phyloP scores from a whole-genome alignment of 1,140 invertebrate species.

The Thaumetopoea pityocampa region DNA sequence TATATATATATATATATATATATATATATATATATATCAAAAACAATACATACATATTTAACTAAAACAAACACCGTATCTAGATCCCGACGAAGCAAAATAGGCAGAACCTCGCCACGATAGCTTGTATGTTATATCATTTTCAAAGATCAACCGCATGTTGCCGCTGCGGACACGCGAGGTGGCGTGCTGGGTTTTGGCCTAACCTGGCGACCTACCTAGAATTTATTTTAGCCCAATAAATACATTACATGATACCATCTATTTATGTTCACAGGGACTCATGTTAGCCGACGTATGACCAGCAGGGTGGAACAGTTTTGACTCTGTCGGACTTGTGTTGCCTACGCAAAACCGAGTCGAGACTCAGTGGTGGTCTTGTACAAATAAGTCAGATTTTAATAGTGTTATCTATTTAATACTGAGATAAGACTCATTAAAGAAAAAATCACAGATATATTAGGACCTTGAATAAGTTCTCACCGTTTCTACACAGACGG shows the following conservation, averaged over 20 bases:
- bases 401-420: too few species aligned
- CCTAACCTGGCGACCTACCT: constrained; percentile 30
- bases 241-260: constrained; percentile 11
- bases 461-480: too few species aligned
- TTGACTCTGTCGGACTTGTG: not conserved
- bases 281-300: constrained; percentile 24
- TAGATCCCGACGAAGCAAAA: constrained; percentile 10
- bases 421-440: too few species aligned
- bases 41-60: constrained; percentile 1
- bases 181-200: constrained; percentile 38
- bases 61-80: constrained; percentile 4
- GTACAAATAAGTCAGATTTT: too few species aligned
- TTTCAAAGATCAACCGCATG: constrained; percentile 25
- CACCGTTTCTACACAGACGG: too few species aligned
- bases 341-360: constrained; percentile 3
- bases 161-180: constrained; percentile 43
- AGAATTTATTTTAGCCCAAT: constrained; percentile 22
- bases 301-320: constrained; percentile 21
- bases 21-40: too few species aligned
- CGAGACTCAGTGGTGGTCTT: too few species aligned
- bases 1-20: too few species aligned
- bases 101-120: constrained; percentile 13
- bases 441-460: too few species aligned
- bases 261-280: constrained; percentile 21
- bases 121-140: constrained; percentile 27